phyloP scores from a whole-genome alignment of 2,113 vertebrate genomes.

The Aegotheles bennettii region DNA sequence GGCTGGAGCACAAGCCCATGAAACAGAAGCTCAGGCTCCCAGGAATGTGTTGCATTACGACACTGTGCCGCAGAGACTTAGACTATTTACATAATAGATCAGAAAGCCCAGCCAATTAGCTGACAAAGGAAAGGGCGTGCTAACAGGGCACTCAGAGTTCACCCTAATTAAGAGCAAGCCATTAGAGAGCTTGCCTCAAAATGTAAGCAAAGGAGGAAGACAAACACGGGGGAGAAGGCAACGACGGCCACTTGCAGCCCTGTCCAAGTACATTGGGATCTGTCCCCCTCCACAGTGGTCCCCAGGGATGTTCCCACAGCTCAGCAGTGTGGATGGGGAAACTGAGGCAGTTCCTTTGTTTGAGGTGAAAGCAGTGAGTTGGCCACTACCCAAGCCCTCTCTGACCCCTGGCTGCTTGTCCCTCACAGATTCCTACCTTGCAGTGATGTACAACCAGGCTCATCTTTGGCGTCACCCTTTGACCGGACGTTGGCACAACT shows the following conservation, averaged over 20 bases:
- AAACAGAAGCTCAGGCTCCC: conserved; percentile 39
- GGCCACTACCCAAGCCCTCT: not conserved
- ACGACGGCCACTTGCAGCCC: not conserved
- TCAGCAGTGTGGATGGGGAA: not conserved
- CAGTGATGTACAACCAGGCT: accelerated
- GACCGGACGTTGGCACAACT: not conserved
- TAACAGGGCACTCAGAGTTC: conserved; percentile 48
- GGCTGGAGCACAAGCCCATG: conserved; percentile 18
- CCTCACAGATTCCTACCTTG: accelerated
- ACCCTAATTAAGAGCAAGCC: conserved; percentile 17
- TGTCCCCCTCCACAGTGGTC: too few species aligned
- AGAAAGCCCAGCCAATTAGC: conserved; percentile 51
- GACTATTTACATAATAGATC: conserved; percentile 52
- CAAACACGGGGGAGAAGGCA: not conserved
- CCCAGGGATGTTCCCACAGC: not conserved
- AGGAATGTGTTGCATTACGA: conserved; percentile 22
- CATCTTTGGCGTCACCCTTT: accelerated
- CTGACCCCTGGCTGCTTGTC: not conserved
- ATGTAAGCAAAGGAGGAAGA: not conserved
- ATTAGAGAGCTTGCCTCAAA: not conserved
- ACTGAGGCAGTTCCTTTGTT: not conserved
- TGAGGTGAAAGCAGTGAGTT: not conserved
- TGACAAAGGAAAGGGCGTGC: conserved; percentile 35
- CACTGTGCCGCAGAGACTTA: conserved; percentile 21
- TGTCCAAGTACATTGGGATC: not conserved